Evolutionary conservation across 2,888 invertebrate genomes (phyloP).

Genomic region (Temnothorax ravouxi): DNA sequence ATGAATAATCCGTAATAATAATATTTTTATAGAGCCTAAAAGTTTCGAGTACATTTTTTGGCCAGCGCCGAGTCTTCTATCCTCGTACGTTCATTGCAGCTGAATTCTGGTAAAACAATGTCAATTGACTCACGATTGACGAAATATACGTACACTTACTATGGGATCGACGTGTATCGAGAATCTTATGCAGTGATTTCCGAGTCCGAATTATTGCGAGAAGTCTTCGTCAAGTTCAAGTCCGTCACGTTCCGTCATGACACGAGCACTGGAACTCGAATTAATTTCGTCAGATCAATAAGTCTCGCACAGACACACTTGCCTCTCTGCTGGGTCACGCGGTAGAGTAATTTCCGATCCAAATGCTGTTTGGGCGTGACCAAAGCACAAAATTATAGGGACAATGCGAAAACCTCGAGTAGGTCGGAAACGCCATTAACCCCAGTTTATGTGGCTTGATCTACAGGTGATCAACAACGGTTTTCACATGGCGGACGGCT

Average conservation of each 20-base stretch:
- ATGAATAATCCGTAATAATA: constrained; percentile 80
- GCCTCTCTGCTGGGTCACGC: constrained; percentile 85
- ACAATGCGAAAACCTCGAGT: constrained; percentile 83
- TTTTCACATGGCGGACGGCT: constrained; percentile 85
- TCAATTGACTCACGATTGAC: constrained; percentile 80
- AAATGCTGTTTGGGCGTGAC: constrained; percentile 84
- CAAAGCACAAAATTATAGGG: constrained; percentile 86
- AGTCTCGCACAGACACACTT: constrained; percentile 84
- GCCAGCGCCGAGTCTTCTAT: constrained; percentile 80
- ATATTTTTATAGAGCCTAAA: constrained; percentile 79
- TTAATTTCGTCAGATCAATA: constrained; percentile 83
- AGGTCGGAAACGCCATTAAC: constrained; percentile 86
- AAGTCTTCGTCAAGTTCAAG: constrained; percentile 83
- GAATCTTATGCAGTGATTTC: constrained; percentile 77
- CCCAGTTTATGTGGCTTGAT: constrained; percentile 86
- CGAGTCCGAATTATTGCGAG: constrained; percentile 78
- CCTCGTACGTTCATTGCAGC: constrained; percentile 82
- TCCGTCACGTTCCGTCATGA: constrained; percentile 82
- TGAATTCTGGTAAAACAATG: constrained; percentile 78
- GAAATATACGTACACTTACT: constrained; percentile 74
- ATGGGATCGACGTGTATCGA: constrained; percentile 78
- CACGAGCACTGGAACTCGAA: constrained; percentile 85
- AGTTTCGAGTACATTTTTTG: constrained; percentile 78
- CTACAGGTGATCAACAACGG: constrained; percentile 86
- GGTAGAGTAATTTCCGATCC: constrained; percentile 84